Evolutionary conservation across 2,113 vertebrate species (phyloP), one percentile per base, ranked within the genome.

Genomic region (Atlantisia rogersi): DNA sequence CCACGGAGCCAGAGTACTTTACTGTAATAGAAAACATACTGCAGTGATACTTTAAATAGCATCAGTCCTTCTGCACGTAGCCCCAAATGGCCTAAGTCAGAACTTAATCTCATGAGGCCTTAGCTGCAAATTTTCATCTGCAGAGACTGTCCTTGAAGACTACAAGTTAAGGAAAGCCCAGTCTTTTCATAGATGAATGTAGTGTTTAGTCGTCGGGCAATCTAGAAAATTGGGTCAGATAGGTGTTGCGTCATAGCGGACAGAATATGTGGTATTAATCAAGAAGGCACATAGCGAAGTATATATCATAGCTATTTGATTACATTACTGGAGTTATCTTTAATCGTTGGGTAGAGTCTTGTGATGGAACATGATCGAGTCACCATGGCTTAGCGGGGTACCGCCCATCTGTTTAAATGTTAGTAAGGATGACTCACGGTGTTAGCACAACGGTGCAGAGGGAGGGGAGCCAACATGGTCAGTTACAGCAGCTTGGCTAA

Each of bases 371-470:
- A 91, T 26, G 89, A 82, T 94, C 25, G 8, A 95, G 86, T 95
- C 94, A 87, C 65, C 48, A 2, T 16, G 83, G 86, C 86, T 89
- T 95, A 88, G 88, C 35, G 2, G 91, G 83, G 80, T 81, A 78
- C 95, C 86, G 15, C 95, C 96, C 95, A 56, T 96, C 92, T 92
- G 92, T 62, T 81, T 84, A 86, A 95, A 92, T 83, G 91, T 91
- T 95, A 71, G 42, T 78, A 11, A 56, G 69, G 53, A 80, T 97
- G 96, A 95, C 73, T 96, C 95, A 97, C 0, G 9, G 73, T 68
- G 42, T 86, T 86, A 95, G 81, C 69, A 79, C 0, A 20, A 39
- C 86, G 4, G 2, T 68, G 80, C 60, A 46, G 60, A 94, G 80
- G 88, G 75, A 95, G 77, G n/a, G 20, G 52, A 82, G 86, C 94